These are phyloP conservation scores for Gymnoscopelus braueri DNA, from an alignment of 2,797 vertebrate species.

Conservation along the genomic window DNA sequence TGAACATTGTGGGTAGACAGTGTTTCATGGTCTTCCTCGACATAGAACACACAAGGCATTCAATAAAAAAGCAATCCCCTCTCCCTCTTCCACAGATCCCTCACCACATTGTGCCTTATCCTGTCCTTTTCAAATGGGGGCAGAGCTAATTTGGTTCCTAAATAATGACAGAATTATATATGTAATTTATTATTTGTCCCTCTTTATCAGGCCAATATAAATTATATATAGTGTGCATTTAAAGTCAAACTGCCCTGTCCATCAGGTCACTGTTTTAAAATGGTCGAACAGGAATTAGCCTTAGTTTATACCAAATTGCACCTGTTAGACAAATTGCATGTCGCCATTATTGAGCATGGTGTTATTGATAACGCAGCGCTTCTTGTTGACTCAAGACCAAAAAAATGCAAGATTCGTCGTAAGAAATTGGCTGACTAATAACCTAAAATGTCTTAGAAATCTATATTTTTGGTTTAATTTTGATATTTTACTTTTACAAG, in stretches of 20 bases:
- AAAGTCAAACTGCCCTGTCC: constrained; percentile 33
- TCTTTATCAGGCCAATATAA: constrained; percentile 28
- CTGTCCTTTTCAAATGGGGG: constrained; percentile 6
- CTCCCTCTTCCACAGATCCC: neutral
- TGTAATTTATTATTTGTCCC: neutral
- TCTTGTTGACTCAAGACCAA: constrained; percentile 3
- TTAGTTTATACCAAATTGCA: constrained; percentile 56
- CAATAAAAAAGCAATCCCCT: neutral
- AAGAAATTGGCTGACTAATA: neutral
- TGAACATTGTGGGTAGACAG: constrained; percentile 12
- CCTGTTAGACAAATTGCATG: constrained; percentile 8
- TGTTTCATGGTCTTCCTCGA: neutral
- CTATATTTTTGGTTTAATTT: neutral
- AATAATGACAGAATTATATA: neutral
- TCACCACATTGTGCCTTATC: constrained; percentile 24
- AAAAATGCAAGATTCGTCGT: neutral
- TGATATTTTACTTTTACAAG: constrained; percentile 10
- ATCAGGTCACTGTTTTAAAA: neutral
- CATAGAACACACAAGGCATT: neutral
- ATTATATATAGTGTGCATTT: constrained; percentile 11
- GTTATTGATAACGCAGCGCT: neutral
- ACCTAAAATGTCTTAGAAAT: constrained; percentile 11
- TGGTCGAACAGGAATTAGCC: constrained; percentile 19
- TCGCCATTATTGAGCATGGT: constrained; percentile 22
- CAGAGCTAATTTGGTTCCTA: constrained; percentile 19